Evolutionary conservation across 2,797 vertebrate genomes (phyloP).

Genomic region (Xenentodon cancila): DNA sequence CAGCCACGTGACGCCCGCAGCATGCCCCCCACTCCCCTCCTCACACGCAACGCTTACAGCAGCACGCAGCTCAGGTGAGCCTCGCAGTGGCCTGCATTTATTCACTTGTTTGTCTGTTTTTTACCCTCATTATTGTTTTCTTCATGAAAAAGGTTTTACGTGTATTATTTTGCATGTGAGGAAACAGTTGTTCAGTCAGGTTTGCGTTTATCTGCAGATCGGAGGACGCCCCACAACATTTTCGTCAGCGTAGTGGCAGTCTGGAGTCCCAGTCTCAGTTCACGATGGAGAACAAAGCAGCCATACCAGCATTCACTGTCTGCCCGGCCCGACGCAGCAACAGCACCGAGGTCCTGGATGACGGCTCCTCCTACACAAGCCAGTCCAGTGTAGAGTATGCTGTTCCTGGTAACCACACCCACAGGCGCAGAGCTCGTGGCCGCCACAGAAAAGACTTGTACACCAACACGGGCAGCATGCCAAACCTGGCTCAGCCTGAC

Average conservation of each 20-base stretch:
- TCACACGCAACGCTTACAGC: conserved; percentile 94
- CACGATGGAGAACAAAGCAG: conserved; percentile 74
- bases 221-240: conserved; percentile 83
- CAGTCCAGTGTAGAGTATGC: conserved; percentile 93
- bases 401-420: conserved; percentile 76
- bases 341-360: conserved; percentile 95
- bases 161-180: background rate
- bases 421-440: conserved; percentile 84
- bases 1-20: conserved; percentile 88
- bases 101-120: background rate
- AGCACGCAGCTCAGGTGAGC: conserved; percentile 92
- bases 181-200: background rate
- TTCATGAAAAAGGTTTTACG: background rate
- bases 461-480: conserved; percentile 94
- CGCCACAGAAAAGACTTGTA: conserved; percentile 87
- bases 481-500: conserved; percentile 91
- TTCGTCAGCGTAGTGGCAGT: conserved; percentile 92
- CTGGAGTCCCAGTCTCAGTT: conserved; percentile 93
- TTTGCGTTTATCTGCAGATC: conserved; percentile 74
- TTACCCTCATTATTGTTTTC: background rate
- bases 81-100: background rate
- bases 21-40: conserved; percentile 94
- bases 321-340: conserved; percentile 87
- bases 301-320: conserved; percentile 78
- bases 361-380: conserved; percentile 95